A percentile compares a stretch with the other conserved stretches of the same genome.
Evolutionary conservation across 2,113 vertebrate genomes (phyloP).

Genomic region (Seriola quinqueradiata): DNA sequence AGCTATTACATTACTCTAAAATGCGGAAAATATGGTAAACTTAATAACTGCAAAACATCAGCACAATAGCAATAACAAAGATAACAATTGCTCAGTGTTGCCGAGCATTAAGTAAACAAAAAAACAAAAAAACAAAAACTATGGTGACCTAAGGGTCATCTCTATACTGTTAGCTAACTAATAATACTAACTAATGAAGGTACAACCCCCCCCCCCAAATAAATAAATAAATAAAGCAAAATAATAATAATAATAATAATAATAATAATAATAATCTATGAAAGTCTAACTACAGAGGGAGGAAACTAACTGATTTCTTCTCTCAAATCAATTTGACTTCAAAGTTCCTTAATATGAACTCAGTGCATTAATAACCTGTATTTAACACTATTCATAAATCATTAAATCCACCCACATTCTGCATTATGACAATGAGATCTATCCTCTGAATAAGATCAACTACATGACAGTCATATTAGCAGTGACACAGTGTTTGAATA

Average conservation of each 20-base stretch:
- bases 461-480: not conserved
- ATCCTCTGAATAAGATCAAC: slow-evolving; percentile 14
- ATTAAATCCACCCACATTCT: not conserved
- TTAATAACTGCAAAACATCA: not conserved
- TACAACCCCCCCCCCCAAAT: not conserved
- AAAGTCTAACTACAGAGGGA: not conserved
- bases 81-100: not conserved
- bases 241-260: too few relatives aligned
- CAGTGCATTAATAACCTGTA: slow-evolving; percentile 7
- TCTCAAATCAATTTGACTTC: slow-evolving; percentile 4
- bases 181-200: not conserved
- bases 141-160: not conserved
- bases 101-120: too few relatives aligned
- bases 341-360: slow-evolving; percentile 28
- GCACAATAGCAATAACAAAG: not conserved
- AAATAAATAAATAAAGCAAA: too few relatives aligned
- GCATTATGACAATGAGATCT: slow-evolving; percentile 27
- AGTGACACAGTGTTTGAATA: not conserved
- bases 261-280: too few relatives aligned
- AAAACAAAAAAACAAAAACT: not conserved
- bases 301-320: not conserved
- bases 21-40: not conserved
- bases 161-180: not conserved
- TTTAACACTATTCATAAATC: slow-evolving; percentile 16
- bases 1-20: slow-evolving; percentile 1